Evolutionary conservation across 2,113 vertebrate genomes (phyloP), one percentile per base, ranked within the genome.

Genomic region (Hippopotamus amphibius): DNA sequence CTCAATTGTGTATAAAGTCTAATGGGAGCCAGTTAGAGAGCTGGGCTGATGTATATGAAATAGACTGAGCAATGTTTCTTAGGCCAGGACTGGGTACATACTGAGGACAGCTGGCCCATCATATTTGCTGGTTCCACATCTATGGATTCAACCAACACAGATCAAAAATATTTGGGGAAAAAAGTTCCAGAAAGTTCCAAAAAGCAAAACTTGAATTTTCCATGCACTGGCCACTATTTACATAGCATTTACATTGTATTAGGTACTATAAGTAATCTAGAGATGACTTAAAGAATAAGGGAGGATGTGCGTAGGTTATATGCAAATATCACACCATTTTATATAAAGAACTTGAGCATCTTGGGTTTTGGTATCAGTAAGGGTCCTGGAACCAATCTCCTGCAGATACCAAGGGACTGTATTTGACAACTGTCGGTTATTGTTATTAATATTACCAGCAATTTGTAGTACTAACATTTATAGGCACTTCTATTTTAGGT

Each of bases 341-440:
- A 57, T 26, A 57, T 80, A 57, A 80, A 37, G 53, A 21, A 57
- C n/a, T 80, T 57, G 21, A 80, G 53, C 21, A 57, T 80, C 7
- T 80, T 57, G 21, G 53, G 57, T 80, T 37, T n/a, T 57, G 21
- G 53, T 57, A 80, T 57, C n/a, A 80, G 2, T 57, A 80, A 21
- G n/a, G 3, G 77, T 57, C 77, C 77, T 16, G 21, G 53, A 41
- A 57, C 33, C n/a, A 80, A 9, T 80, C 7, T n/a, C 53, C 33
- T 41, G 77, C 33, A 57, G 53, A 37, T 26, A 57, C 33, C 0
- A 15, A 80, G n/a, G 13, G 33, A 80, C 48, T 16, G 1, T 50
- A 17, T 24, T 12, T 5, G 8, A 48, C 6, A 9, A 33, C n/a
- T 12, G 2, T 21, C 4, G 0, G 3, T n/a, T 33, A 16, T 17